Base-by-base conservation (phyloP, 2,888 invertebrate species). In the Furcula furcula region DNA sequence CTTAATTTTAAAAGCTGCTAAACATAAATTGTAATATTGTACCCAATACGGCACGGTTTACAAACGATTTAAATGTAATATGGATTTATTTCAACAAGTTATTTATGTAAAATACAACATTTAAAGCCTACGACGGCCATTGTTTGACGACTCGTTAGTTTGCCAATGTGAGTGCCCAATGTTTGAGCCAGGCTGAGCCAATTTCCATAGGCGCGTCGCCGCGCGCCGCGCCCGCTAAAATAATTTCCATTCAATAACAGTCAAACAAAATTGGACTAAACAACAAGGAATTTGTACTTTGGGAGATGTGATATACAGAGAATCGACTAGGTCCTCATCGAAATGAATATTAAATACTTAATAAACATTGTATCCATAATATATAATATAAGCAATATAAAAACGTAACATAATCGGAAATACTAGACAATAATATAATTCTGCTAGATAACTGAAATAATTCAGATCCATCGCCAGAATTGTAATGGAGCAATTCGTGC, bases 211-310 rank as follows among this genome's bases (percentile, higher is more conserved):
- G 36, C 47, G 42, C 48, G 31, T 45, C 49, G 42, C 47, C 50
- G 40, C 36, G 15, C 25, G 55, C 34, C 39, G 51, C 39, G 41
- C 31, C 63, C 65, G 63, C 72, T 85, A 86, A 86, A 87, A 80
- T 84, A 86, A 87, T 87, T 86, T 86, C 74, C 78, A 85, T 80
- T 82, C 75, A 79, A 81, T 84, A 87, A 88, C 88, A 87, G 78
- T 83, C 75, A 88, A 88, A 87, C 84, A 88, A 87, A 88, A 89
- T 89, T 89, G 87, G 87, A 89, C 89, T 89, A 89, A 89, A 89
- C 88, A 89, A 89, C 89, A 89, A 89, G 89, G 84, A 86, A 89
- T 89, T 89, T 89, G 89, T 89, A 89, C 89, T 89, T 89, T 89
- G 89, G 87, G 87, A 88, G 76, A 84, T 87, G 88, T 89, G 88